Base-by-base conservation (phyloP, 2,113 vertebrate genomes). In the Pomatostomus ruficeps region DNA sequence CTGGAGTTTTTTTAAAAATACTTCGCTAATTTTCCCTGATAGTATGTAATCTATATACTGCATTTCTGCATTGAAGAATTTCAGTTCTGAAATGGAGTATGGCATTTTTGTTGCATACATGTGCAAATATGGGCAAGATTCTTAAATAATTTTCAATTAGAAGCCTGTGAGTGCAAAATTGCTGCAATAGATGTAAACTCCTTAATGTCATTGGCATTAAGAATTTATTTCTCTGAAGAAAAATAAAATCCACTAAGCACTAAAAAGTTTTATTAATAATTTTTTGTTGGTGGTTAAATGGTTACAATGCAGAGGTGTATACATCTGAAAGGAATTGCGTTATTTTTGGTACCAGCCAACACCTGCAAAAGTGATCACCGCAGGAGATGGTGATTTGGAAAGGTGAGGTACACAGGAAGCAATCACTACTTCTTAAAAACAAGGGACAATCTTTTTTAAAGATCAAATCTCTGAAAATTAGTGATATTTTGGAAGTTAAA, bases 1-100 rank as follows among this genome's bases (percentile, higher is more conserved):
- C 22, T 33, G 17, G 17, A 8, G 2, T 0, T 80, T 59, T 38
- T 24, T 52, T 5, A 4, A 1, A 58, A 79, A 26, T 7, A 19
- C 5, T 26, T 88, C 3, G 6, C 21, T 72, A 79, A 72, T 52
- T 91, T 82, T 81, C 28, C 33, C 21, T 83, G 3, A 66, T 26
- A 23, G 33, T 24, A 17, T 81, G 18, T 54, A 35, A 77, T 46
- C 31, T 21, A 9, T 42, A 14, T 10, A 45, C 21, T 24, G 7
- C n/a, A 62, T 55, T 31, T 74, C 55, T 84, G 2, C 14, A 54
- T 6, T 46, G 46, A 52, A 85, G 38, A 58, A 42, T 14, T 72
- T n/a, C 13, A 46, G 1, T 31, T 89, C 51, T 42, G 38, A 74
- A 31, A 19, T 61, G 12, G 17, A 40, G 2, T 48, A 42, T 35